These are phyloP conservation scores for Biston betularia DNA, from an alignment of 2,888 invertebrate species.

Conservation along the genomic window DNA sequence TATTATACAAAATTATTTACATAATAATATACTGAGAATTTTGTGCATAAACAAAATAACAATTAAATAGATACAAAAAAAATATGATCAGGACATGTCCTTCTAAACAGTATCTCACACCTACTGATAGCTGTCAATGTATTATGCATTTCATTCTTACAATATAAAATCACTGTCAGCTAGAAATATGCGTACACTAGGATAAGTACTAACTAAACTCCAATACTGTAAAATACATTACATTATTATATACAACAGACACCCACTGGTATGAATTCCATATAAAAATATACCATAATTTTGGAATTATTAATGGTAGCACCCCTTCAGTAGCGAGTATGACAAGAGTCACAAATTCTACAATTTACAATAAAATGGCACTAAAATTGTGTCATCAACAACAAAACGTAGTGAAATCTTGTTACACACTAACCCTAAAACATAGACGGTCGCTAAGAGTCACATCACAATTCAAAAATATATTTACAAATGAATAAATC, in stretches of 20 bases:
- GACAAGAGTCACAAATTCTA: slow-evolving; percentile 86
- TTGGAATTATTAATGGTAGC: slow-evolving; percentile 87
- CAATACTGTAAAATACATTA: slow-evolving; percentile 86
- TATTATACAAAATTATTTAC: slow-evolving; percentile 87
- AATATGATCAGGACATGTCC: slow-evolving; percentile 81
- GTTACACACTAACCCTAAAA: slow-evolving; percentile 85
- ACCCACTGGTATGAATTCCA: slow-evolving; percentile 84
- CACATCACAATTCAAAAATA: slow-evolving; percentile 76
- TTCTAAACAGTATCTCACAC: slow-evolving; percentile 80
- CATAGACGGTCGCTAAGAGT: slow-evolving; percentile 73
- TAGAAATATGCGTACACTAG: slow-evolving; percentile 85
- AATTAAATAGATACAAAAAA: slow-evolving; percentile 86
- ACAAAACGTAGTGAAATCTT: slow-evolving; percentile 83
- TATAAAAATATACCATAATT: slow-evolving; percentile 85
- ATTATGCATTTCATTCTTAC: slow-evolving; percentile 84
- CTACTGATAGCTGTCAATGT: slow-evolving; percentile 82
- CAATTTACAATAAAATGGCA: slow-evolving; percentile 86
- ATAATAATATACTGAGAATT: slow-evolving; percentile 86
- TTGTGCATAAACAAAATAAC: slow-evolving; percentile 87
- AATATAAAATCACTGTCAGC: slow-evolving; percentile 85
- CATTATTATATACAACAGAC: slow-evolving; percentile 83
- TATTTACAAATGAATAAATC: slow-evolving; percentile 80
- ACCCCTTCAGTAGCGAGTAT: slow-evolving; percentile 87
- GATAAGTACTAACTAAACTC: slow-evolving; percentile 84
- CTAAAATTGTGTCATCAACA: slow-evolving; percentile 83